Conservation (phyloP, 2,888 invertebrate species). For the Odontomyia ornata region DNA sequence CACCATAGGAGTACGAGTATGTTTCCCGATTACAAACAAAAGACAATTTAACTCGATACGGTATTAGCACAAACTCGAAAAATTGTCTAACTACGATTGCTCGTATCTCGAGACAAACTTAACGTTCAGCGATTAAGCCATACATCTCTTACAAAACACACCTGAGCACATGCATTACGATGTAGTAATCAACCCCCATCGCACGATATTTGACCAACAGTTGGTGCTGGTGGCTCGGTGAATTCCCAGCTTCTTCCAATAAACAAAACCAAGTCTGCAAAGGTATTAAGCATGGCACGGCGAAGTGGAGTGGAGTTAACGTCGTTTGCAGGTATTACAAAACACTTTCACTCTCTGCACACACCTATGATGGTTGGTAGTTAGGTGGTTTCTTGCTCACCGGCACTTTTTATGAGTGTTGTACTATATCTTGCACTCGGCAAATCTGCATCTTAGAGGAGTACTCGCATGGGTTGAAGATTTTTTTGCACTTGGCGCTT, state of each 20-base stretch:
- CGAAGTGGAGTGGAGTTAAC: neutral
- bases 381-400: neutral
- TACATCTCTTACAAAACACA: slow-evolving; percentile 21
- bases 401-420: neutral
- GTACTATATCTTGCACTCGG: no score
- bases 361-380: neutral
- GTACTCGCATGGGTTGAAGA: no score
- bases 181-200: slow-evolving; percentile 23
- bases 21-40: neutral
- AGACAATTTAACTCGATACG: neutral
- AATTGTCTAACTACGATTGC: neutral
- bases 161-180: neutral
- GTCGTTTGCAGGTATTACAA: slow-evolving; percentile 25
- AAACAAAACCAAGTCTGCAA: slow-evolving; percentile 19
- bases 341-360: slow-evolving; percentile 35
- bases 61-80: neutral
- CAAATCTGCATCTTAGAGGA: no score
- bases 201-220: neutral
- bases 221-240: neutral
- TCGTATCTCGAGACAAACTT: neutral
- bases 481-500: no score
- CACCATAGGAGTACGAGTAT: no score
- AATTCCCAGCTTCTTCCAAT: neutral
- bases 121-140: slow-evolving; percentile 9
- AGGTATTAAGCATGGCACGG: neutral